Base-by-base conservation (phyloP, 2,797 vertebrate species). In the Syngnathus acus region DNA sequence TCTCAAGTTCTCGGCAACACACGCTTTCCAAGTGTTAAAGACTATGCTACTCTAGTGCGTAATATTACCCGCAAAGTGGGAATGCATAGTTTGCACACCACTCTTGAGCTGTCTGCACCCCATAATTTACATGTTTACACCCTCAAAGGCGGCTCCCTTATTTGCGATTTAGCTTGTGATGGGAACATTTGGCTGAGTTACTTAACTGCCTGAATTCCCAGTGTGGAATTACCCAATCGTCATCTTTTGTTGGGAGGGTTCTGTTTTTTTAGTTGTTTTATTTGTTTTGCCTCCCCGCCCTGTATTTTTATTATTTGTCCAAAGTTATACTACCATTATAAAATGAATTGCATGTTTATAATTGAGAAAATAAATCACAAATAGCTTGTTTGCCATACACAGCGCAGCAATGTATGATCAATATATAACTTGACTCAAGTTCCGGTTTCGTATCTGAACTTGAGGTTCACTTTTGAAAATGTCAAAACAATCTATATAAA, bases 21-120 rank as follows among this genome's bases (percentile, higher is more conserved):
- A 11, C 39, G 42, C 39, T 61, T 61, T 61, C 39, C 59, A 42
- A 23, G 39, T 26, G 48, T 60, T 85, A 86, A 87, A 85, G 77
- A 84, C 79, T 77, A 78, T 58, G 76, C 54, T 42, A 37, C 58
- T 72, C 70, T 69, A 55, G 32, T 75, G 65, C 70, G 75, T 86
- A 74, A 73, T 80, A 65, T 81, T 77, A 72, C 70, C 65, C 62
- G 3, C 72, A n/a, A 78, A 76, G 72, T 72, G 62, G 78, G 67
- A 76, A 78, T 72, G 70, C 70, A 64, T 38, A 68, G 65, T 71
- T 73, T 13, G 64, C 59, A n/a, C 38, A 40, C 9, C 39, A 42
- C 19, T 42, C 54, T 42, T 42, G n/a, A 42, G 59, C 59, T 61
- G 38, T 40, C 54, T 55, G 14, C 26, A 57, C 54, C 54, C 23